Evolutionary conservation across 2,888 invertebrate genomes (phyloP).

Genomic region (Sturmia bella): DNA sequence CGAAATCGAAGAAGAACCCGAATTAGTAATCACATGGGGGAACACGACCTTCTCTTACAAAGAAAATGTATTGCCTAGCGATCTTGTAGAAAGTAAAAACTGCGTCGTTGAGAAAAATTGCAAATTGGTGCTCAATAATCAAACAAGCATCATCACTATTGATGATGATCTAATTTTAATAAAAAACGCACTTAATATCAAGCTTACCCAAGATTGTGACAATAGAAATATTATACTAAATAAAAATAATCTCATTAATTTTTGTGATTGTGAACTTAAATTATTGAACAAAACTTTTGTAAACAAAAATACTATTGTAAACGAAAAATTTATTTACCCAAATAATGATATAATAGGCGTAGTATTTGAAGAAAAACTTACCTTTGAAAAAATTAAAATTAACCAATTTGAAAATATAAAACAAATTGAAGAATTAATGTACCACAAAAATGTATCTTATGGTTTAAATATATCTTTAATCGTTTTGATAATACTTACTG

Average conservation of each 20-base stretch:
- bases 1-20: slow-evolving; percentile 9
- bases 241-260: too few species aligned
- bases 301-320: too few species aligned
- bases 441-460: slow-evolving; percentile 3
- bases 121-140: too few species aligned
- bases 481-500: neutral
- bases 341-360: slow-evolving; percentile 1
- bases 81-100: slow-evolving; percentile 1
- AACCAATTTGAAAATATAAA: slow-evolving; percentile 19
- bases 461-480: neutral
- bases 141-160: too few species aligned
- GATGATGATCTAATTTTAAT: too few species aligned
- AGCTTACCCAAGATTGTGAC: slow-evolving; percentile 40
- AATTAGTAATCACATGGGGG: neutral
- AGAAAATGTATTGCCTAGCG: slow-evolving; percentile 22
- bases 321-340: slow-evolving; percentile 36
- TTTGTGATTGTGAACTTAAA: slow-evolving; percentile 47
- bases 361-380: slow-evolving; percentile 9
- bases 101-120: too few species aligned
- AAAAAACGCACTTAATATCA: slow-evolving; percentile 9
- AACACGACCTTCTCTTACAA: slow-evolving; percentile 19
- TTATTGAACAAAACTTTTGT: slow-evolving; percentile 40
- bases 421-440: slow-evolving; percentile 5
- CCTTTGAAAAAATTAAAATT: slow-evolving; percentile 1
- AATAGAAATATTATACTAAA: slow-evolving; percentile 38